Evolutionary conservation across 2,113 vertebrate genomes (phyloP).

Genomic region (Passer montanus): DNA sequence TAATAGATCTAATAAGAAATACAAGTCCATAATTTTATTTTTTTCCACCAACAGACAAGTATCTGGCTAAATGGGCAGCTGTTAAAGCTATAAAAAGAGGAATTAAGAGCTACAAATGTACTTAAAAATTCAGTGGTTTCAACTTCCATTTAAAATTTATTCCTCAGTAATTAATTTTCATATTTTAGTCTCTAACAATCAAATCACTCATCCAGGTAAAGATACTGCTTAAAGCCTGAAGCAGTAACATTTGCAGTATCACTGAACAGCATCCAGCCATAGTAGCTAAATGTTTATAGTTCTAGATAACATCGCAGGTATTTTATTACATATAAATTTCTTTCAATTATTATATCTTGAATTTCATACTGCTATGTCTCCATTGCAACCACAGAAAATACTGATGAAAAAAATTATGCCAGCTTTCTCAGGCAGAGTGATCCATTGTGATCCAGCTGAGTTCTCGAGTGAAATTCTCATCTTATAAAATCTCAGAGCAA

Average conservation of each 20-base stretch:
- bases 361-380: not conserved
- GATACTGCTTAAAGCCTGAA: not conserved
- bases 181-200: not conserved
- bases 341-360: not conserved
- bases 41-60: not conserved
- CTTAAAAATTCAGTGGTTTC: not conserved
- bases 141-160: not conserved
- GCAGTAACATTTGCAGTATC: accelerated
- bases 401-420: not conserved
- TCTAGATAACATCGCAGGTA: not conserved
- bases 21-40: not conserved
- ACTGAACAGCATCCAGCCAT: not conserved
- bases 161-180: not conserved
- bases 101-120: not conserved
- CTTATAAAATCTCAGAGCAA: not conserved
- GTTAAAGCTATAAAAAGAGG: not conserved
- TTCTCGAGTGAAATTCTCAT: not conserved
- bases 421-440: not conserved
- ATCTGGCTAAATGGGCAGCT: not conserved
- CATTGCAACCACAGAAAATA: not conserved
- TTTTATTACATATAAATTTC: not conserved
- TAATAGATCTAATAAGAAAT: not conserved
- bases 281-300: not conserved
- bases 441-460: not conserved
- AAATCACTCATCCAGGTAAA: not conserved